Evolutionary conservation across 2,797 vertebrate genomes (phyloP).

Genomic region (Decapterus maruadsi): DNA sequence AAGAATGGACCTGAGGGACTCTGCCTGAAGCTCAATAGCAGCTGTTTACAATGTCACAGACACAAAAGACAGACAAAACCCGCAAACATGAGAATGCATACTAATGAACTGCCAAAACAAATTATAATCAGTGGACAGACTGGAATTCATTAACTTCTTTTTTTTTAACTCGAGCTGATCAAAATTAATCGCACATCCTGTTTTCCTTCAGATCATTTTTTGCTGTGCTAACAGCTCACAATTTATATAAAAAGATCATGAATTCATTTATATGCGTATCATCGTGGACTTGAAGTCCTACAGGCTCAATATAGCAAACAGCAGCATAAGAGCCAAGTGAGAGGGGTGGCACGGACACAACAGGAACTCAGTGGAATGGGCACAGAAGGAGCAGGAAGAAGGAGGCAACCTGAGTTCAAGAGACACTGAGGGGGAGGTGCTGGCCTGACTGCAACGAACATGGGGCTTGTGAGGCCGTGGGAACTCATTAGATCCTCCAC

Average conservation of each 20-base stretch:
- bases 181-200: slow-evolving; percentile 31
- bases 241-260: slow-evolving; percentile 31
- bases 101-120: slow-evolving; percentile 82
- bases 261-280: slow-evolving; percentile 90
- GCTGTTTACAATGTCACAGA: slow-evolving; percentile 86
- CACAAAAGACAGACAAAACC: slow-evolving; percentile 76
- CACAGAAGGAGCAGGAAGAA: slow-evolving; percentile 75
- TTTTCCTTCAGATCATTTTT: slow-evolving; percentile 14
- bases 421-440: slow-evolving; percentile 88
- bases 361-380: slow-evolving; percentile 90
- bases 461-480: slow-evolving; percentile 85
- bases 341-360: slow-evolving; percentile 91
- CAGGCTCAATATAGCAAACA: slow-evolving; percentile 88
- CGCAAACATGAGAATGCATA: slow-evolving; percentile 83
- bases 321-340: slow-evolving; percentile 85
- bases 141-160: slow-evolving; percentile 68
- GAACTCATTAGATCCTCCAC: slow-evolving; percentile 84
- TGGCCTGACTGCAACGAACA: slow-evolving; percentile 87
- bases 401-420: slow-evolving; percentile 69
- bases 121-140: slow-evolving; percentile 77
- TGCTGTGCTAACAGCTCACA: slow-evolving; percentile 25
- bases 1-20: slow-evolving; percentile 81
- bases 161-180: slow-evolving; percentile 36
- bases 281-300: slow-evolving; percentile 91
- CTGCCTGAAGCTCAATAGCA: slow-evolving; percentile 83